Evolutionary conservation across 2,113 vertebrate species (phyloP).

Genomic region (Ciconia maguari): DNA sequence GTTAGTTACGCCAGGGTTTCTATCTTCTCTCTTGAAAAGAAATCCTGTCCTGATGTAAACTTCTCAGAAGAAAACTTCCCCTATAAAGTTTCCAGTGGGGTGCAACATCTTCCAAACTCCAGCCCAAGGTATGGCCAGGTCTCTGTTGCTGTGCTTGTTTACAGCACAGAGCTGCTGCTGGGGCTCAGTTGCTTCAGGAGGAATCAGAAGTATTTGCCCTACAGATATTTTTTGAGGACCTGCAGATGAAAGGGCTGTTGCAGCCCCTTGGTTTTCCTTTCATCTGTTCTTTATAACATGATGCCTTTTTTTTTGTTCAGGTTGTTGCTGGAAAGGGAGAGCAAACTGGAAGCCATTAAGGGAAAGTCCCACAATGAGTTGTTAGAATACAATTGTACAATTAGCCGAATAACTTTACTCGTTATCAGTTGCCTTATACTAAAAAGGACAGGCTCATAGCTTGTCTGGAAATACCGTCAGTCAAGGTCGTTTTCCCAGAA

Average conservation of each 20-base stretch:
- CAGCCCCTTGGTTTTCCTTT: conserved; percentile 44
- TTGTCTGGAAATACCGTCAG: not conserved
- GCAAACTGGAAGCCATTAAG: not conserved
- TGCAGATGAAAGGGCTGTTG: conserved; percentile 1
- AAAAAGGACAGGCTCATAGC: not conserved
- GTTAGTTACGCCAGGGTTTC: rapidly evolving
- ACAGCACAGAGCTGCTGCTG: not conserved
- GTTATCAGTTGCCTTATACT: not conserved
- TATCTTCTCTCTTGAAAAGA: not conserved
- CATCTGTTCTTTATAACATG: not conserved
- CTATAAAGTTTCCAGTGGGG: not conserved
- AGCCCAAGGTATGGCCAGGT: not conserved
- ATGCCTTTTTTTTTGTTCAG: not conserved
- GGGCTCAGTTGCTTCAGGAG: conserved; percentile 14
- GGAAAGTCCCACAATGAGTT: not conserved
- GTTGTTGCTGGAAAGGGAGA: not conserved
- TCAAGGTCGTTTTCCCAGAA: rapidly evolving
- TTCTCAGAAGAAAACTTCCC: not conserved
- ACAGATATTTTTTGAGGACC: conserved; percentile 11
- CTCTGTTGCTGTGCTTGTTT: not conserved
- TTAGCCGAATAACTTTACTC: not conserved
- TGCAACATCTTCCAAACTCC: not conserved
- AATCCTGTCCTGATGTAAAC: not conserved
- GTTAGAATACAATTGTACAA: not conserved
- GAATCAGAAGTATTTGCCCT: not conserved